phyloP scores from a whole-genome alignment of 1,140 invertebrate genomes.

The Diachasmimorpha longicaudata region DNA sequence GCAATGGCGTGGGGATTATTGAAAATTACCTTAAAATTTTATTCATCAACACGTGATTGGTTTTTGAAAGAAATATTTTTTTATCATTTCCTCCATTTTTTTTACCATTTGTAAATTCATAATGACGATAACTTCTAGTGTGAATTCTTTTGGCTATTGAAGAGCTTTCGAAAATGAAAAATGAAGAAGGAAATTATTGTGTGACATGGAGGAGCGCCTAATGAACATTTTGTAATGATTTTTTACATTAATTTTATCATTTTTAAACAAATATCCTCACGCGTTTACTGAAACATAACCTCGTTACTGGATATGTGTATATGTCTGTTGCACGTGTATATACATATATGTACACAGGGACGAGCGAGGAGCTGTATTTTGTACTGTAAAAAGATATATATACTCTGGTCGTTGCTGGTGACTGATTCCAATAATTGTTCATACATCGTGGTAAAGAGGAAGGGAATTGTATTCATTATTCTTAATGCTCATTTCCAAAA shows the following conservation, averaged over 20 bases:
- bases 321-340: conserved; percentile 45
- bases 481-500: too few relatives aligned
- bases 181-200: too few relatives aligned
- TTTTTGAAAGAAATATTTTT: too few relatives aligned
- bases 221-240: not conserved
- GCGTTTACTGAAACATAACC: conserved; percentile 46
- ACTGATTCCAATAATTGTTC: conserved; percentile 46
- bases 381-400: conserved; percentile 62
- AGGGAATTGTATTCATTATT: not conserved
- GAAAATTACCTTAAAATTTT: not conserved
- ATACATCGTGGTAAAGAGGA: conserved; percentile 14
- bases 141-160: not conserved
- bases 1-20: conserved; percentile 48
- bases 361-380: conserved; percentile 58
- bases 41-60: not conserved
- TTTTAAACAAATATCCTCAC: conserved; percentile 51
- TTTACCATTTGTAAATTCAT: not conserved
- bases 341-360: conserved; percentile 45
- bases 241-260: not conserved
- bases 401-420: conserved; percentile 63
- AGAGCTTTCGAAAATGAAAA: too few relatives aligned
- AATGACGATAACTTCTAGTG: not conserved
- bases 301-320: conserved; percentile 51
- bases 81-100: not conserved
- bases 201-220: not conserved